phyloP scores from a whole-genome alignment of 2,888 invertebrate genomes.

The Chloroclystis v-ata region DNA sequence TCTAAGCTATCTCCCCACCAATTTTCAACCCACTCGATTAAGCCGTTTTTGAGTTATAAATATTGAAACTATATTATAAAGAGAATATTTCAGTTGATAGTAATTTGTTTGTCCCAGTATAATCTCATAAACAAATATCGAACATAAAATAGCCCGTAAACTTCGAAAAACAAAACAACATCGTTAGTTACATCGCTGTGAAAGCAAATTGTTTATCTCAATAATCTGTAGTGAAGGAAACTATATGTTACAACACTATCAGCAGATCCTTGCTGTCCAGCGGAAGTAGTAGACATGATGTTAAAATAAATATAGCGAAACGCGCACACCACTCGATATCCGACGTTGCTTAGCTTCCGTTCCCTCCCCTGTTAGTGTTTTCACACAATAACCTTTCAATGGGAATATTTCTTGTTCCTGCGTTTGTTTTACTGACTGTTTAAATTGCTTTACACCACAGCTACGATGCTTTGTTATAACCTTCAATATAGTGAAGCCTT shows the following conservation, averaged over 20 bases:
- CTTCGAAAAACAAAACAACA: conserved; percentile 22
- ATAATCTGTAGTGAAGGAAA: conserved; percentile 25
- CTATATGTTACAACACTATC: conserved; percentile 47
- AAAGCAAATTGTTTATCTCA: conserved; percentile 30
- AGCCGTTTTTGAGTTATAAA: too few species aligned
- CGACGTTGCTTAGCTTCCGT: conserved; percentile 59
- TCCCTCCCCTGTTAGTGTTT: conserved; percentile 49
- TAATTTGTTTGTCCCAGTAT: not conserved
- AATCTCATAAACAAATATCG: conserved; percentile 4
- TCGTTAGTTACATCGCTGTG: conserved; percentile 18
- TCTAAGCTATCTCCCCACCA: too few species aligned
- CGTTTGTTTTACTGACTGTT: too few species aligned
- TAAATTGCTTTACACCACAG: too few species aligned
- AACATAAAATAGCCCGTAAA: conserved; percentile 16
- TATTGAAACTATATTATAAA: too few species aligned
- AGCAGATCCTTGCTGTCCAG: conserved; percentile 48
- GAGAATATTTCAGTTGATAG: too few species aligned
- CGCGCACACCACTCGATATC: conserved; percentile 62
- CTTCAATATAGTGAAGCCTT: too few species aligned
- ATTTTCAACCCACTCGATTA: too few species aligned
- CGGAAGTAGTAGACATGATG: conserved; percentile 67
- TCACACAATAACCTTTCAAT: conserved; percentile 49
- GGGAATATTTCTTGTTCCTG: conserved; percentile 39
- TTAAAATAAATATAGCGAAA: conserved; percentile 68
- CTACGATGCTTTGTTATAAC: too few species aligned